A percentile compares a stretch with the other conserved stretches of the same genome.
Evolutionary conservation across 2,113 vertebrate genomes (phyloP).

Genomic region (Galbula dea): DNA sequence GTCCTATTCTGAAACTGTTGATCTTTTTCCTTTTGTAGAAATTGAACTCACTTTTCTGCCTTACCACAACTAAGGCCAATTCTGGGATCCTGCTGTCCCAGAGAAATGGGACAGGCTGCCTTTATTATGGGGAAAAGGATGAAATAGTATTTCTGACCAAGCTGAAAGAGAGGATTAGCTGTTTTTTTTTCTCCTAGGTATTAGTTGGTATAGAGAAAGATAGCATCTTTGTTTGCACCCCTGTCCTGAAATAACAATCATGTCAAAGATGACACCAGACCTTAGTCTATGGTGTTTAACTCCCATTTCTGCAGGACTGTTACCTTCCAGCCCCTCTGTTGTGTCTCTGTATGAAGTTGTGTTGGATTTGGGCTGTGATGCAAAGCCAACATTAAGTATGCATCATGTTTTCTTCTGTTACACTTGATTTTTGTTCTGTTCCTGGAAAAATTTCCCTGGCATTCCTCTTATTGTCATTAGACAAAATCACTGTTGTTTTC

Average conservation of each 20-base stretch:
- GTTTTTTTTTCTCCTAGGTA: neutral
- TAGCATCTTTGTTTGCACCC: neutral
- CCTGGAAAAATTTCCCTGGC: neutral
- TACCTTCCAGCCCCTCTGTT: neutral
- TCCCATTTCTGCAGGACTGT: neutral
- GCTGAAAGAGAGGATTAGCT: neutral
- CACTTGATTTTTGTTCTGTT: neutral
- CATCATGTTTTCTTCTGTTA: neutral
- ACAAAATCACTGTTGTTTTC: neutral
- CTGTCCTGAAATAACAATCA: neutral
- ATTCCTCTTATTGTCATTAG: neutral
- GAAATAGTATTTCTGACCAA: neutral
- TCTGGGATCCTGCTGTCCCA: neutral
- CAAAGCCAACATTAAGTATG: rapidly evolving
- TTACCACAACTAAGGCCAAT: neutral
- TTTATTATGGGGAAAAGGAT: neutral
- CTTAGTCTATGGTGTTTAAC: neutral
- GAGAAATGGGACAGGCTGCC: neutral
- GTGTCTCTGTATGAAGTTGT: neutral
- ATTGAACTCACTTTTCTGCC: neutral
- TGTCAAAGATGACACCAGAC: neutral
- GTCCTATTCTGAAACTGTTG: neutral
- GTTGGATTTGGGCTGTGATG: neutral
- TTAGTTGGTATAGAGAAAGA: neutral
- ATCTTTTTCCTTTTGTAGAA: neutral